A percentile compares a stretch with the other conserved stretches of the same genome.
These are phyloP conservation scores for Hippocampus guttulatus DNA, from an alignment of 2,113 vertebrate genomes.

Conservation along the genomic window DNA sequence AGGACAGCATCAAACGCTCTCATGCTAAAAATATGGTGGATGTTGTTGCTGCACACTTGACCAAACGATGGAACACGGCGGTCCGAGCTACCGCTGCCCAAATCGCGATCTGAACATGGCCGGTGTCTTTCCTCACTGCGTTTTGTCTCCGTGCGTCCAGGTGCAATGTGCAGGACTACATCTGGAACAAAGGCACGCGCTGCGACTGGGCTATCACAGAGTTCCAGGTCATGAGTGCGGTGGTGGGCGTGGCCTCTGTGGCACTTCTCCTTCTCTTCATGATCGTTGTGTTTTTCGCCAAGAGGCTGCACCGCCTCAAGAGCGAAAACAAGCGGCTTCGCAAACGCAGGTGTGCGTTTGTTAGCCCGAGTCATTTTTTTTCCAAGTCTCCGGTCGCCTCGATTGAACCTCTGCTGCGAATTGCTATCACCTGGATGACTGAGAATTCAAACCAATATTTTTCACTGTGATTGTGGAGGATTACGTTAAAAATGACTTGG, in stretches of 20 bases:
- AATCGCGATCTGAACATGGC: background rate
- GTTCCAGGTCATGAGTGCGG: conserved; percentile 94
- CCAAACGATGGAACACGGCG: too few species aligned
- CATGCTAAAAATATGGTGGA: background rate
- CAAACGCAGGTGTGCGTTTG: conserved; percentile 82
- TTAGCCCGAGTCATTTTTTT: too few species aligned
- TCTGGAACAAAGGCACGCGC: conserved; percentile 93
- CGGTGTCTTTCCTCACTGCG: background rate
- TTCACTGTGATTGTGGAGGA: background rate
- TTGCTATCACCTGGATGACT: too few species aligned
- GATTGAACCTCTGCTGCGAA: too few species aligned
- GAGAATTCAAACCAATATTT: too few species aligned
- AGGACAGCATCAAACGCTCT: conserved; percentile 28
- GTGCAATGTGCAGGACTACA: conserved; percentile 94
- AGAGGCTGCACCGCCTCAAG: conserved; percentile 92
- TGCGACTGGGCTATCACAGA: conserved; percentile 92
- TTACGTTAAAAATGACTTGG: background rate
- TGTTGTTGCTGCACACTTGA: background rate
- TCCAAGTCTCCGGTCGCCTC: too few species aligned
- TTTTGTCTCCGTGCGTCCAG: conserved; percentile 53
- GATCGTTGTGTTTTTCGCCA: conserved; percentile 96
- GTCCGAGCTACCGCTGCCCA: too few species aligned
- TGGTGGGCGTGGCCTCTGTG: conserved; percentile 82
- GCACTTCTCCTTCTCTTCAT: conserved; percentile 90
- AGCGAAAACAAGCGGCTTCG: conserved; percentile 90